Conservation (phyloP, 2,888 invertebrate genomes). For the Arge pagana region DNA sequence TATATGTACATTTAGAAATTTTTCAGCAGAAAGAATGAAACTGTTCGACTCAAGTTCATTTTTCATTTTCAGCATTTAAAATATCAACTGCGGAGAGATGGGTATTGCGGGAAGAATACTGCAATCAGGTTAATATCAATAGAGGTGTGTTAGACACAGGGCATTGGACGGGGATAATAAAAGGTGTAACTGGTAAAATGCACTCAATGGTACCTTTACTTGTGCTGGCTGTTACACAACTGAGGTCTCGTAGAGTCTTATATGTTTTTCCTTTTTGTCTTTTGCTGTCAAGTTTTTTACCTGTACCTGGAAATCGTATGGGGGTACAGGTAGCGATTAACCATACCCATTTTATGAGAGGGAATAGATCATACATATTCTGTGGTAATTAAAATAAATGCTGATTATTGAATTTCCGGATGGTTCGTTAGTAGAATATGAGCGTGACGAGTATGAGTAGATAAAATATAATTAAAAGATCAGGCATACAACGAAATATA, state of each 20-base stretch:
- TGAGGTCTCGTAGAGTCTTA: constrained; percentile 68
- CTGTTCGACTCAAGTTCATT: too few relatives aligned
- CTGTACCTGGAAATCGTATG: constrained; percentile 57
- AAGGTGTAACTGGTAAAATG: constrained; percentile 38
- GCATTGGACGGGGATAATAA: constrained; percentile 23
- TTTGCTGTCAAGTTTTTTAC: constrained; percentile 59
- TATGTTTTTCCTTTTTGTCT: constrained; percentile 62
- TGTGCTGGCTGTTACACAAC: constrained; percentile 63
- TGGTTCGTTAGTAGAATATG: constrained; percentile 13
- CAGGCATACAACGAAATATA: neutral
- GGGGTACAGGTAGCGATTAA: constrained; percentile 45
- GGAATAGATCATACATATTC: constrained; percentile 18
- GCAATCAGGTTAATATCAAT: constrained; percentile 36
- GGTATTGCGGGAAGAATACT: constrained; percentile 36
- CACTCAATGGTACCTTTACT: constrained; percentile 60
- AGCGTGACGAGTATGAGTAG: constrained; percentile 14
- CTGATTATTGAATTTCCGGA: constrained; percentile 16
- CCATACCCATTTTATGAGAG: constrained; percentile 36
- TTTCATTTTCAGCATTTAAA: neutral
- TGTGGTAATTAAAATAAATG: constrained; percentile 8
- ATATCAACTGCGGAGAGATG: constrained; percentile 12
- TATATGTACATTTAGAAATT: too few relatives aligned
- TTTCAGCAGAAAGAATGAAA: too few relatives aligned
- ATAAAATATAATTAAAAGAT: constrained; percentile 1
- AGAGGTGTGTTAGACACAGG: constrained; percentile 39